phyloP scores from a whole-genome alignment of 2,797 vertebrate genomes.

The Jordanella pulchra region DNA sequence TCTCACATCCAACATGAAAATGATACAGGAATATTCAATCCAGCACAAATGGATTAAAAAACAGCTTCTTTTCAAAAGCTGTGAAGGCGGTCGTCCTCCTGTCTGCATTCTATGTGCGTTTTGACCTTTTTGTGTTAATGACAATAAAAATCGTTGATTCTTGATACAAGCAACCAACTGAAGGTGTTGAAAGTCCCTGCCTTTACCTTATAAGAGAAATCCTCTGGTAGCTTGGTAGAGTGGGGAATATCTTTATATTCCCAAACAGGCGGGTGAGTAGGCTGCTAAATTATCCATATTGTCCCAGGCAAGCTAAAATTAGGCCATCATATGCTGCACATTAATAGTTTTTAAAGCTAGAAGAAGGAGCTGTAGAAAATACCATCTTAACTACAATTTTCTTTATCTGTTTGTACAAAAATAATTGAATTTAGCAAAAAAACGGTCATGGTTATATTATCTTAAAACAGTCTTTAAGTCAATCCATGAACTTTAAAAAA shows the following conservation, averaged over 20 bases:
- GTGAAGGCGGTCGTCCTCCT: too few relatives aligned
- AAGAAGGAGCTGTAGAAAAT: not conserved
- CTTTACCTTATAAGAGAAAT: constrained; percentile 7
- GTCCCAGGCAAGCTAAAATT: constrained; percentile 36
- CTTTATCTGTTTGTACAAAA: not conserved
- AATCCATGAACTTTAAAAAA: too few relatives aligned
- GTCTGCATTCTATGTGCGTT: not conserved
- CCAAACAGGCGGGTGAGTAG: constrained; percentile 27
- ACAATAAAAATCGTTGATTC: too few relatives aligned
- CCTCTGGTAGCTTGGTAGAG: constrained; percentile 63
- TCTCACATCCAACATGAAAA: too few relatives aligned
- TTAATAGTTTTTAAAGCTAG: constrained; percentile 37
- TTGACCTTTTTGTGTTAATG: constrained; percentile 6
- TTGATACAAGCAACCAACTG: not conserved
- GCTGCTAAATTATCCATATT: constrained; percentile 67
- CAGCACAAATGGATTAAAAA: too few relatives aligned
- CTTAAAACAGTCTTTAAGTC: constrained; percentile 25
- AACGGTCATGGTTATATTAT: constrained; percentile 9
- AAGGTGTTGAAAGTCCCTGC: constrained; percentile 3
- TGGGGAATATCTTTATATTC: not conserved
- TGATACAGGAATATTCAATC: too few relatives aligned
- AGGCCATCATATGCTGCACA: constrained; percentile 11
- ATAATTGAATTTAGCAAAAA: constrained; percentile 17
- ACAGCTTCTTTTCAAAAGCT: too few relatives aligned
- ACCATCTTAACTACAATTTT: not conserved